Conservation (phyloP, 2,113 vertebrate species). For the Lasiurus borealis region DNA sequence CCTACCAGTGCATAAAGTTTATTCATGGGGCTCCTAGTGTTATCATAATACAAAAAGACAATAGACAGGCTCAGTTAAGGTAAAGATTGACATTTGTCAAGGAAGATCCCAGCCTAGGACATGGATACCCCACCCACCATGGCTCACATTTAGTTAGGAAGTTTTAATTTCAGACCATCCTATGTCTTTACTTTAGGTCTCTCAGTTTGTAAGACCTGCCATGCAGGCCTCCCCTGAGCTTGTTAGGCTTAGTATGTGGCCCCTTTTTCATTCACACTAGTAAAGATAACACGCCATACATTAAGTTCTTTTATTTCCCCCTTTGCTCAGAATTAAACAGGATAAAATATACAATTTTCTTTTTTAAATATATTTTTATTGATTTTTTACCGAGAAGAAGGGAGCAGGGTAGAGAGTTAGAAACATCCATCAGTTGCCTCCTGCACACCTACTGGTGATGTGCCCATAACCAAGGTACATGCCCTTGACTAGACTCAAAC, state of each 20-base stretch:
- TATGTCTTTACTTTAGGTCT: not conserved
- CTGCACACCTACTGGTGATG: too few relatives aligned
- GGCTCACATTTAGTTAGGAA: not conserved
- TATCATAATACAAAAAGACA: not conserved
- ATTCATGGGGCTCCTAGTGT: too few relatives aligned
- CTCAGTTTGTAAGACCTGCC: not conserved
- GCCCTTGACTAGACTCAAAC: too few relatives aligned
- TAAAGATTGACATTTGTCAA: not conserved
- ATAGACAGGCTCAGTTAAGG: not conserved
- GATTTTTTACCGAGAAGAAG: too few relatives aligned
- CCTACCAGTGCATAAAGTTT: too few relatives aligned
- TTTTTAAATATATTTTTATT: not conserved
- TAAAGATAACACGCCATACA: not conserved
- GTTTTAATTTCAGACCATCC: not conserved
- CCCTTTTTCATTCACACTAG: not conserved
- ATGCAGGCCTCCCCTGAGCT: too few relatives aligned
- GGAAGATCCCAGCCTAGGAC: not conserved
- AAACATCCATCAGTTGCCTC: too few relatives aligned
- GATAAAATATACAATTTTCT: not conserved
- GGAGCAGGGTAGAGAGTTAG: too few relatives aligned
- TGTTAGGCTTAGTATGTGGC: not conserved
- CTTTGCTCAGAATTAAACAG: slow-evolving; percentile 26
- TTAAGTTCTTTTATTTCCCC: not conserved
- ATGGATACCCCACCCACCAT: not conserved
- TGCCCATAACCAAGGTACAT: too few relatives aligned